Evolutionary conservation across 2,888 invertebrate species (phyloP).

Genomic region (Stramonita haemastoma): DNA sequence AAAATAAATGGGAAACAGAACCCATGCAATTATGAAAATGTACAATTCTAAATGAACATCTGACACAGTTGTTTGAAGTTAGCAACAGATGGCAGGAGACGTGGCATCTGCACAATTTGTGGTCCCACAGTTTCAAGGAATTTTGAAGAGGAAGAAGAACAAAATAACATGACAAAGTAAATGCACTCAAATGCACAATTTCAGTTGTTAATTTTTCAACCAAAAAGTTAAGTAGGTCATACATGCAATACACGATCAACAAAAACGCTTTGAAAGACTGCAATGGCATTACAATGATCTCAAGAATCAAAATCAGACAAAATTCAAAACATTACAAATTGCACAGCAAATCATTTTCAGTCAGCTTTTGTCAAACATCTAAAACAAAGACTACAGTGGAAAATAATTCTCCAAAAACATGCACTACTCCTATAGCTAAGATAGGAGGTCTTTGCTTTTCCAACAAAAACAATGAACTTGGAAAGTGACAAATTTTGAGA

Average conservation of each 20-base stretch:
- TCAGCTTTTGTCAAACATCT: neutral
- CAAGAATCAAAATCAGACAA: neutral
- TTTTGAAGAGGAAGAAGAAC: neutral
- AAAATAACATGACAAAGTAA: neutral
- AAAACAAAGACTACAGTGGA: neutral
- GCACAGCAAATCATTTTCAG: slow-evolving; percentile 1
- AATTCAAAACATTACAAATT: neutral
- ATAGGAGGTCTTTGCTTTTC: no score
- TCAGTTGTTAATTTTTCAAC: neutral
- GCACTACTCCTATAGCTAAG: no score
- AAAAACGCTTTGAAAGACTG: neutral
- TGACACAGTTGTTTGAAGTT: neutral
- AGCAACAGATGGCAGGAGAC: neutral
- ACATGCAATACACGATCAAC: slow-evolving; percentile 1
- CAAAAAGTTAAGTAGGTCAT: neutral
- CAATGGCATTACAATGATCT: slow-evolving; percentile 1
- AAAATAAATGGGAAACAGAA: neutral
- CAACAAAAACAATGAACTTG: no score
- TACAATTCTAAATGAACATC: neutral
- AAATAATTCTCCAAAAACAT: neutral
- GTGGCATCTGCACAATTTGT: no score
- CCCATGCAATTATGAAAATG: neutral
- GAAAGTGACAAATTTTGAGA: no score
- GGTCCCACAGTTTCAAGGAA: no score
- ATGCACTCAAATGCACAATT: neutral